Conservation (phyloP, 2,888 invertebrate genomes). For the Microplitis deprimator region DNA sequence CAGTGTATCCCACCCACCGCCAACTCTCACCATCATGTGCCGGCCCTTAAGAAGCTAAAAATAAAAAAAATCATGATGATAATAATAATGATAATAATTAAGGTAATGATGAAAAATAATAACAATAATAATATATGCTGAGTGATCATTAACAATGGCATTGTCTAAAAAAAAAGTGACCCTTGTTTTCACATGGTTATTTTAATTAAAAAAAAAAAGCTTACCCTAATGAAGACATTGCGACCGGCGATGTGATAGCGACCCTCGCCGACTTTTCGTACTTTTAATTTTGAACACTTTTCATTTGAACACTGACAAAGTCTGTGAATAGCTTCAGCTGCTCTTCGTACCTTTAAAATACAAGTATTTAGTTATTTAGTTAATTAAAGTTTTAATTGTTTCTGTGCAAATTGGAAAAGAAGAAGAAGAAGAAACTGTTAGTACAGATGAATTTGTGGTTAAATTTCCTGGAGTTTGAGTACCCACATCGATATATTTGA, state of each 20-base stretch:
- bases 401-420: not conserved
- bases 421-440: not conserved
- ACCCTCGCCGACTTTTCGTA: conserved; percentile 88
- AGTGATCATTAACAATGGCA: not conserved
- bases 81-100: conserved; percentile 36
- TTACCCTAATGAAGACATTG: conserved; percentile 90
- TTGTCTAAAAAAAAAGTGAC: not conserved
- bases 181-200: not conserved
- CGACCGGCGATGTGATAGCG: conserved; percentile 89
- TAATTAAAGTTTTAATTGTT: not conserved
- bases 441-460: not conserved
- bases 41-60: conserved; percentile 87
- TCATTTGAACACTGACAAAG: conserved; percentile 82
- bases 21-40: conserved; percentile 97
- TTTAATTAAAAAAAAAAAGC: conserved; percentile 42
- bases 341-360: conserved; percentile 63
- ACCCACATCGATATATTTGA: not conserved
- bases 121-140: not conserved
- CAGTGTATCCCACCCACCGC: conserved; percentile 94
- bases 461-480: not conserved
- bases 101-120: conserved; percentile 18
- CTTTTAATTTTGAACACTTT: conserved; percentile 82
- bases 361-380: not conserved
- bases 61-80: conserved; percentile 42
- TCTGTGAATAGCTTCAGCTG: conserved; percentile 80